Evolutionary conservation across 2,113 vertebrate species (phyloP), one percentile per base, ranked within the genome.

Genomic region (Ictalurus punctatus): DNA sequence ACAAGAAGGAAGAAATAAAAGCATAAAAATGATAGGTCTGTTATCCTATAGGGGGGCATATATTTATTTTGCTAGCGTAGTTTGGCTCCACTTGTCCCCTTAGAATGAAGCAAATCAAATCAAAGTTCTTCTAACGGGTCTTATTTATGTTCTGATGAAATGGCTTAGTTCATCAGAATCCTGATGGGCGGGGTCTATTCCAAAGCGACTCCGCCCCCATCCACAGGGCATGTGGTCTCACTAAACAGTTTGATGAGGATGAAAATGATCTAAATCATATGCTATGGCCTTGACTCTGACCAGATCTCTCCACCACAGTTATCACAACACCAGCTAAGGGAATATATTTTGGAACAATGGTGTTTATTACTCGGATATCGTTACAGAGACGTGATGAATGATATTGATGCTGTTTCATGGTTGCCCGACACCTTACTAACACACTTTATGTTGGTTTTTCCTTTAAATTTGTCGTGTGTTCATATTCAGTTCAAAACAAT

Each of bases 401-500:
- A 25, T 27, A 76, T 0, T 21, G 19, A 79, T 6, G 23, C 0
- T 54, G 4, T n/a, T 54, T n/a, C 4, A 2, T 76, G 40, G 40
- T 56, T 27, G 16, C 13, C 27, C 6, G 6, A 56, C 2, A 56
- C 4, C 27, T 30, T 58, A 1, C 34, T 63, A 65, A 61, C 5
- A 67, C 37, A 44, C 30, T 63, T 52, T 10, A 14, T 48, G 10
- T 83, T 52, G 59, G n/a, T 10, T 65, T 63, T 63, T 6, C 0
- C 19, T 63, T 79, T 63, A 34, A 48, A 82, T 54, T 7, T 87
- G 78, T 48, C 67, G 40, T 17, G 6, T 9, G 17, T 87, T 87
- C 61, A 82, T 69, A 25, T 37, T 83, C 54, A 61, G 16, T 44
- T 58, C 44, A 63, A 80, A 59, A 73, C 83, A 54, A 59, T 87